These are phyloP conservation scores for Lontra canadensis DNA, from an alignment of 2,113 vertebrate genomes.

Conservation along the genomic window DNA sequence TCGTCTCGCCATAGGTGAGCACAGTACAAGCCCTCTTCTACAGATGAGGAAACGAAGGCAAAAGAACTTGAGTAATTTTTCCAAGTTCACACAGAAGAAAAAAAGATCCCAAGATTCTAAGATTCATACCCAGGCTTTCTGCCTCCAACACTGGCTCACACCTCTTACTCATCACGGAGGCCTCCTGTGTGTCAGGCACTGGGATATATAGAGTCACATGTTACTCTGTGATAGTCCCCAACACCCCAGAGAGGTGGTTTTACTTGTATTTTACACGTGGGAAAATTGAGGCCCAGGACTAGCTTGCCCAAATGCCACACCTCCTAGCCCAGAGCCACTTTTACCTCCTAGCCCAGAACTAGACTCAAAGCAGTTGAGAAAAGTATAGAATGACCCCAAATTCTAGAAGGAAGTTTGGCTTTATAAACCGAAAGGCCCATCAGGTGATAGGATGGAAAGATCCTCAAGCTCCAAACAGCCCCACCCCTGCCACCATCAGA, in stretches of 20 bases:
- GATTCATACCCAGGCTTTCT: neutral
- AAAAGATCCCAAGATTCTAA: neutral
- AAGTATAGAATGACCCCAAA: neutral
- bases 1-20: neutral
- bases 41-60: slow-evolving; percentile 21
- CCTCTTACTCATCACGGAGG: neutral
- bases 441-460: neutral
- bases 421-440: neutral
- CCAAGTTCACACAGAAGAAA: neutral
- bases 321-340: neutral
- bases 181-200: neutral
- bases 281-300: neutral
- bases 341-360: neutral
- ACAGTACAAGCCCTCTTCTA: neutral
- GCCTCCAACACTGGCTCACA: neutral
- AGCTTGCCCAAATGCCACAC: neutral
- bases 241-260: neutral
- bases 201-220: neutral
- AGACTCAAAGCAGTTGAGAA: neutral
- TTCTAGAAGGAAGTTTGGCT: neutral
- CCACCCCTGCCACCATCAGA: rapidly evolving
- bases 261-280: neutral
- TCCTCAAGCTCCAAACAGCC: neutral
- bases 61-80: neutral
- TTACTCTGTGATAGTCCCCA: neutral